Conservation (phyloP, 1,140 invertebrate genomes). For the Pissodes strobi region DNA sequence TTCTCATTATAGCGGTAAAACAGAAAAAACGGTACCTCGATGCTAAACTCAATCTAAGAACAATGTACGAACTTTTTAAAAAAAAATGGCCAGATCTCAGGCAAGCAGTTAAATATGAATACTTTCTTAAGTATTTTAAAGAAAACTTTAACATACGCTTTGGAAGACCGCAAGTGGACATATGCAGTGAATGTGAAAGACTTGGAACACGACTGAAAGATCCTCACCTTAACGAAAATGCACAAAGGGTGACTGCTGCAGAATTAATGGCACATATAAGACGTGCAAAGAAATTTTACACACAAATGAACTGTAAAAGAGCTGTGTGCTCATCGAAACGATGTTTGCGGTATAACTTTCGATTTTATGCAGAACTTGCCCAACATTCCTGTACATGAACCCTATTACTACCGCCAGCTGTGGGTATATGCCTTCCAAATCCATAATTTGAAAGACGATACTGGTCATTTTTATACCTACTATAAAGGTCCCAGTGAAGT, state of each 20-base stretch:
- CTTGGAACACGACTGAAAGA: slow-evolving; percentile 19
- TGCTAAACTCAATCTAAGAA: slow-evolving; percentile 46
- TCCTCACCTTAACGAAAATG: slow-evolving; percentile 30
- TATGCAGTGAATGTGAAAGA: slow-evolving; percentile 42
- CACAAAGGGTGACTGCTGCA: slow-evolving; percentile 44
- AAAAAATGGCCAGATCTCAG: not conserved
- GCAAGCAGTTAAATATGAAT: too few relatives aligned
- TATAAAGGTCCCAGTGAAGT: slow-evolving; percentile 27
- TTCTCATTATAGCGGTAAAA: slow-evolving; percentile 36
- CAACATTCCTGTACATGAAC: slow-evolving; percentile 26
- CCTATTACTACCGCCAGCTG: slow-evolving; percentile 46
- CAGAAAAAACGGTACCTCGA: slow-evolving; percentile 43
- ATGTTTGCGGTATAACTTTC: slow-evolving; percentile 40
- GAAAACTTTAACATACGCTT: slow-evolving; percentile 42
- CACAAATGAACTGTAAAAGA: slow-evolving; percentile 36
- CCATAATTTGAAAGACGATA: slow-evolving; percentile 43
- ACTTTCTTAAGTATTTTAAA: slow-evolving; percentile 29
- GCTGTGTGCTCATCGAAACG: slow-evolving; percentile 33
- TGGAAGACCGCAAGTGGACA: slow-evolving; percentile 42
- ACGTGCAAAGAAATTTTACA: slow-evolving; percentile 48
- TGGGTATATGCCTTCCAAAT: slow-evolving; percentile 47
- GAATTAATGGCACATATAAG: slow-evolving; percentile 39
- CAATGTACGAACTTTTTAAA: slow-evolving; percentile 30
- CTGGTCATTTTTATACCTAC: slow-evolving; percentile 42
- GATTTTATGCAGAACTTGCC: slow-evolving; percentile 52